Base-by-base conservation (phyloP, 2,113 vertebrate species). In the Takifugu bimaculatus region DNA sequence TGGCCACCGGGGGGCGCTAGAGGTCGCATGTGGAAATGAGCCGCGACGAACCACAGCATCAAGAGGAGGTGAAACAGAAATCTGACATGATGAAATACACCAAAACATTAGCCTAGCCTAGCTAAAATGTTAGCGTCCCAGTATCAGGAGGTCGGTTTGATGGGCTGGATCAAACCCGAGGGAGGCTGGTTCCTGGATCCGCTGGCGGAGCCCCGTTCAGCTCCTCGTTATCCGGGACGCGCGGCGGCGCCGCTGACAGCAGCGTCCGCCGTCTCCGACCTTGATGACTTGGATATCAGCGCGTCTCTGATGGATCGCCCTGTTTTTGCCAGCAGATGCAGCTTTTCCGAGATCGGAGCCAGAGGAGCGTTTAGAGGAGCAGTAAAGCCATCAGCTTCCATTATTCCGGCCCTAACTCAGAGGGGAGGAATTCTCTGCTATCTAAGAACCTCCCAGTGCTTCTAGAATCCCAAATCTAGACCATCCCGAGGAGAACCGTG, bases 261-360 rank as follows among this genome's bases (percentile, higher is more conserved):
- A 20, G 54, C 63, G 72, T 56, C 4, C 25, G 4, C 68, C 29
- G 58, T 56, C 59, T 82, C 67, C 53, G 62, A 48, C 58, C 67
- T 76, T 72, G 78, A 83, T 82, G 74, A 63, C 52, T 26, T 62
- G 28, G 76, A 63, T 65, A 66, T 70, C 65, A 66, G 15, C 55
- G n/a, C 52, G 74, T 68, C 71, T 76, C 75, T 77, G 82, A 81
- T 83, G 70, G 73, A 74, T 78, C 51, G 56, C 76, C 69, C 65
- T 75, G 75, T 74, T 84, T 78, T 85, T 68, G 74, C 81, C 81
- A 85, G 61, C 60, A 65, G 10, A 70, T 66, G 60, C 59, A 81
- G 75, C 66, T 75, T 81, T 39, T 87, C 79, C 78, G 60, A 60
- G 1, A 67, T 56, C 55, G 25, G 55, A 69, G 68, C 80, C 82